Evolutionary conservation across 2,888 invertebrate genomes (phyloP).

Genomic region (Alloscopus bannaensis): DNA sequence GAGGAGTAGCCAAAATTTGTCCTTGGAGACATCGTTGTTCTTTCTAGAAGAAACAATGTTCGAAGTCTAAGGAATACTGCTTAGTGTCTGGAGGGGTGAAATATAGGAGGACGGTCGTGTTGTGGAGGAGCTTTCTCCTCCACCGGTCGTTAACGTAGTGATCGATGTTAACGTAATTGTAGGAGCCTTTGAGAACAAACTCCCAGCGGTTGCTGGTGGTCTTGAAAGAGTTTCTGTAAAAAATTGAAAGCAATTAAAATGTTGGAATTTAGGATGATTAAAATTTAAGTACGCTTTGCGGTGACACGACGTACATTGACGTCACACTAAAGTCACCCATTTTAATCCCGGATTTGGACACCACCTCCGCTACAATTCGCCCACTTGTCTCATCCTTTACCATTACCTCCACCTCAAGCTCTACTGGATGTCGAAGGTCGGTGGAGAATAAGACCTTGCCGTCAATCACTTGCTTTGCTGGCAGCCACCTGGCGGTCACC

Average conservation of each 20-base stretch:
- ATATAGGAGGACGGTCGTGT: background rate
- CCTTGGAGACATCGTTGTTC: background rate
- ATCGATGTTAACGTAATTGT: background rate
- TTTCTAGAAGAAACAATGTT: background rate
- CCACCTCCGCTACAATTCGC: background rate
- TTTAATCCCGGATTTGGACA: constrained; percentile 4
- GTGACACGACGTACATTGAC: constrained; percentile 16
- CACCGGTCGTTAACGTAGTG: background rate
- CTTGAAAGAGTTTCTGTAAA: constrained; percentile 31
- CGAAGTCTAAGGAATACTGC: constrained; percentile 1
- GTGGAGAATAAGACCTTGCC: constrained; percentile 31
- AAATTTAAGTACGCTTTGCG: background rate
- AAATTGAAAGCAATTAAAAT: too few relatives aligned
- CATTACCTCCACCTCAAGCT: constrained; percentile 21
- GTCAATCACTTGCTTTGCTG: constrained; percentile 8
- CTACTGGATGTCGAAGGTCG: constrained; percentile 5
- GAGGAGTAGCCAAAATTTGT: background rate
- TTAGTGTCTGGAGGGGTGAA: constrained; percentile 6
- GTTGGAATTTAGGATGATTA: too few relatives aligned
- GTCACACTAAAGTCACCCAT: background rate
- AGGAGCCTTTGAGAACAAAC: background rate
- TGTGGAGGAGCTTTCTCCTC: background rate
- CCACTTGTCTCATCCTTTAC: background rate
- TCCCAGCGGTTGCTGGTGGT: constrained; percentile 14
- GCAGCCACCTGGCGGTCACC: constrained; percentile 31